A percentile compares a stretch with the other conserved stretches of the same genome.
Evolutionary conservation across 2,113 vertebrate species (phyloP).

Genomic region (Gobio gobio): DNA sequence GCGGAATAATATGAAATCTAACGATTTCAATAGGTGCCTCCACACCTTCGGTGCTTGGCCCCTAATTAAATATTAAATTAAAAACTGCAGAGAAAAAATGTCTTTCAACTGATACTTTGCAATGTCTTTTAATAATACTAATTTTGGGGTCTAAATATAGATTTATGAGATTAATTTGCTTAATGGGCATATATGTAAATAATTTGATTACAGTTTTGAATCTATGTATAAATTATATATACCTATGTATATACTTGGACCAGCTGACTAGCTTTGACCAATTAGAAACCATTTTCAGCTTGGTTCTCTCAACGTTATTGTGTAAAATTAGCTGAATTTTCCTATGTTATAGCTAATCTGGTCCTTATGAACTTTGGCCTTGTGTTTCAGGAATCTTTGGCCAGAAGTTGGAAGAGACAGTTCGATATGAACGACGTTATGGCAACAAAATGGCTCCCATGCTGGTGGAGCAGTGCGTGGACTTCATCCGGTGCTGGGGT

Average conservation of each 20-base stretch:
- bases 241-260: too few relatives aligned
- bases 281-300: not conserved
- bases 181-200: too few relatives aligned
- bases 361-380: not conserved
- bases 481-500: constrained; percentile 92
- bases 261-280: too few relatives aligned
- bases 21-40: too few relatives aligned
- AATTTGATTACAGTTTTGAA: too few relatives aligned
- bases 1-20: too few relatives aligned
- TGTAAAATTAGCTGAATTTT: not conserved
- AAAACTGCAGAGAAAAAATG: not conserved
- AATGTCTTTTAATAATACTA: too few relatives aligned
- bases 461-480: constrained; percentile 96
- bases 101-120: too few relatives aligned
- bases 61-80: not conserved
- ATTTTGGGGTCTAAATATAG: too few relatives aligned
- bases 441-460: constrained; percentile 90
- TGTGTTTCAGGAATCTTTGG: constrained; percentile 90
- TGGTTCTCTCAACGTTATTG: not conserved
- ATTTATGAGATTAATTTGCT: too few relatives aligned
- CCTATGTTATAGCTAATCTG: not conserved
- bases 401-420: constrained; percentile 95
- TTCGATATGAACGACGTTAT: constrained; percentile 90
- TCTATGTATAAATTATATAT: too few relatives aligned
- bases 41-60: too few relatives aligned